Evolutionary conservation across 1,140 invertebrate species (phyloP).

Genomic region (Drosophila arizonae): DNA sequence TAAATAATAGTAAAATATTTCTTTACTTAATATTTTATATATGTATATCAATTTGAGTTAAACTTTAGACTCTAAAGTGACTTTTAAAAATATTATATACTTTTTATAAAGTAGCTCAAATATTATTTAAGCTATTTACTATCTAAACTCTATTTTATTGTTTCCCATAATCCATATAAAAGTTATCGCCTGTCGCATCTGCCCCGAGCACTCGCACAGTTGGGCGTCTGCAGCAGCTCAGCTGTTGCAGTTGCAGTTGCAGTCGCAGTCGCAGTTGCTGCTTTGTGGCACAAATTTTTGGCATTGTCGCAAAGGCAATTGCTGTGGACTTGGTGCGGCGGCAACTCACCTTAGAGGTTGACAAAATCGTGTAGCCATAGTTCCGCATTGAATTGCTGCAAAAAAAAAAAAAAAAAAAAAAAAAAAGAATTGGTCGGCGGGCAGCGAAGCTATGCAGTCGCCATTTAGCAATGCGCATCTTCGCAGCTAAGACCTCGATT

Average conservation of each 20-base stretch:
- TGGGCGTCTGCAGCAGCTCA: constrained; percentile 39
- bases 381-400: constrained; percentile 70
- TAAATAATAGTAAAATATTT: no score
- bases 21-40: no score
- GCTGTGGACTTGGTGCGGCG: constrained; percentile 24
- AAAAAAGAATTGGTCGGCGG: constrained; percentile 52
- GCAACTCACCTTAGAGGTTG: constrained; percentile 67
- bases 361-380: constrained; percentile 71
- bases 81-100: no score
- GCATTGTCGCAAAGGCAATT: constrained; percentile 46
- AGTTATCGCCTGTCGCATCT: constrained; percentile 1
- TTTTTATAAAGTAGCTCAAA: no score
- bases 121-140: not conserved
- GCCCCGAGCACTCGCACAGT: constrained; percentile 30
- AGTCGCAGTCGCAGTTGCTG: no score
- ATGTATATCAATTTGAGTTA: no score
- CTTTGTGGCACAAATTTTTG: no score
- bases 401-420: constrained; percentile 1
- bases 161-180: constrained; percentile 23
- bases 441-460: constrained; percentile 56
- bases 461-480: constrained; percentile 27
- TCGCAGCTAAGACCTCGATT: constrained; percentile 11
- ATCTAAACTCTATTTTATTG: not conserved
- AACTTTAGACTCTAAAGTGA: no score
- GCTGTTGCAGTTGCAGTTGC: not conserved